Conservation (phyloP, 2,888 invertebrate species). For the Epinotia ramella region DNA sequence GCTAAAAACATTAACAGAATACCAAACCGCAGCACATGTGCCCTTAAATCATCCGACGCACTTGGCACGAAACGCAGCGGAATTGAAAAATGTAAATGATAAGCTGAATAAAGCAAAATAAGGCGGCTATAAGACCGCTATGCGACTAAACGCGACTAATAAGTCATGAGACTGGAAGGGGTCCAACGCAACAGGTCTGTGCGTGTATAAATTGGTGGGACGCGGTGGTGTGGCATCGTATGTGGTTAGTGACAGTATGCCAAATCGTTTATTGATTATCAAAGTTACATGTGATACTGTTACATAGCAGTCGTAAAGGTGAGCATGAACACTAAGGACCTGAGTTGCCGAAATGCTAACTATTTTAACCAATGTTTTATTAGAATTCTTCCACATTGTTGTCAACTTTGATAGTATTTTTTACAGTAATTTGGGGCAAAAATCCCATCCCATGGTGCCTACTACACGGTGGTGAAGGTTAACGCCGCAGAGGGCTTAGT, state of each 20-base stretch:
- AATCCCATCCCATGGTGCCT: too few species aligned
- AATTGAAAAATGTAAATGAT: conserved; percentile 85
- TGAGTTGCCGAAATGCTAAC: too few species aligned
- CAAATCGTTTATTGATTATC: conserved; percentile 30
- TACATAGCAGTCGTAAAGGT: not conserved
- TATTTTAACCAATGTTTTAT: too few species aligned
- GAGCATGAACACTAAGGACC: not conserved
- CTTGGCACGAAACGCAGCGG: conserved; percentile 71
- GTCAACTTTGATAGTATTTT: too few species aligned
- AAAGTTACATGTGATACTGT: not conserved
- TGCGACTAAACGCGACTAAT: conserved; percentile 75
- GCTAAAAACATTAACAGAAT: conserved; percentile 25
- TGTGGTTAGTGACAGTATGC: conserved; percentile 47
- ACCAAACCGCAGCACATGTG: conserved; percentile 7
- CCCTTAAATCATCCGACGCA: conserved; percentile 54
- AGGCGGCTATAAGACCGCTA: conserved; percentile 67
- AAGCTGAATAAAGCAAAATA: conserved; percentile 52
- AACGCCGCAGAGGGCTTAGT: too few species aligned
- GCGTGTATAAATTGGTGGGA: conserved; percentile 60
- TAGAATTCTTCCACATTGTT: too few species aligned
- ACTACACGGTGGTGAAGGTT: too few species aligned
- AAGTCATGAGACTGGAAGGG: conserved; percentile 69
- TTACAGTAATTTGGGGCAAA: too few species aligned
- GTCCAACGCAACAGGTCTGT: conserved; percentile 80
- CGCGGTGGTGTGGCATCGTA: conserved; percentile 62